Evolutionary conservation across 1,140 invertebrate genomes (phyloP).

Genomic region (Melipona quadrifasciata): DNA sequence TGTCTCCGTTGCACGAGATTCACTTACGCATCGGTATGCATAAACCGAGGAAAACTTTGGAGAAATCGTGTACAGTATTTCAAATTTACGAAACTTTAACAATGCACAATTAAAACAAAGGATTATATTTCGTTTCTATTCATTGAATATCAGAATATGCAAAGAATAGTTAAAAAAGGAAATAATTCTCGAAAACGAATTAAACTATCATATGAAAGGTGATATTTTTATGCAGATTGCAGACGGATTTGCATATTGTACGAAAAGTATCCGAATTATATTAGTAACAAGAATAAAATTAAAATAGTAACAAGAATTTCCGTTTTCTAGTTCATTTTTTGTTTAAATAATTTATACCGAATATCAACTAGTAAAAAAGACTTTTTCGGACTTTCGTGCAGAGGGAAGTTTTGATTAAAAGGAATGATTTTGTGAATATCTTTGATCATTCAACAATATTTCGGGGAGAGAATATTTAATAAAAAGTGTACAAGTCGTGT

Average conservation of each 20-base stretch:
- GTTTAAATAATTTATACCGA: constrained; percentile 15
- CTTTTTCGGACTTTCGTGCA: not conserved
- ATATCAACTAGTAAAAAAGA: not conserved
- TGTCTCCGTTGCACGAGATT: too few relatives aligned
- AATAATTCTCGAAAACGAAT: too few relatives aligned
- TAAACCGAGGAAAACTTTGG: too few relatives aligned
- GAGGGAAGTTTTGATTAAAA: not conserved
- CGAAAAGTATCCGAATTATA: not conserved
- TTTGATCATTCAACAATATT: constrained; percentile 6
- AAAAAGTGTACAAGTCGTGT: constrained; percentile 1
- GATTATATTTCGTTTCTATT: too few relatives aligned
- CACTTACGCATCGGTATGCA: too few relatives aligned
- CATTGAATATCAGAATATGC: too few relatives aligned
- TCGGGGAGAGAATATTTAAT: not conserved
- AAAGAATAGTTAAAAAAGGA: too few relatives aligned
- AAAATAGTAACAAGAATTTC: not conserved
- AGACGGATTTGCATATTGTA: constrained; percentile 11
- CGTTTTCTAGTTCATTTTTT: not conserved
- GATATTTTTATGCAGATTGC: constrained; percentile 47
- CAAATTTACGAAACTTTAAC: too few relatives aligned
- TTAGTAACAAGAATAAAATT: constrained; percentile 1
- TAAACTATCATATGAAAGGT: not conserved
- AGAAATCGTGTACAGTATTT: too few relatives aligned
- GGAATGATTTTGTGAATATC: not conserved
- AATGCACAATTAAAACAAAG: too few relatives aligned